Base-by-base conservation (phyloP, 2,797 vertebrate genomes). In the Mastacembelus armatus region DNA sequence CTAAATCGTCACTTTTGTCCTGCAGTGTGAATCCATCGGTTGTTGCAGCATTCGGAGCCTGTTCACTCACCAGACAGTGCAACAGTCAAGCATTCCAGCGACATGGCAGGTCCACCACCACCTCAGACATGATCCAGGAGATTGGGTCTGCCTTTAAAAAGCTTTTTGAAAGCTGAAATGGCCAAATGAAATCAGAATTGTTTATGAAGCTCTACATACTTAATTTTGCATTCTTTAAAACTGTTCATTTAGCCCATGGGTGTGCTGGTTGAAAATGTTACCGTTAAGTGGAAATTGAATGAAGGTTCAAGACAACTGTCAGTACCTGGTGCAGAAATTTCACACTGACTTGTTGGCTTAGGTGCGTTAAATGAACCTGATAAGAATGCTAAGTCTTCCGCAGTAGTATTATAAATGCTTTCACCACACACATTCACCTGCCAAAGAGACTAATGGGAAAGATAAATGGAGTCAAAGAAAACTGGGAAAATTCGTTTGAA, bases 71-170 rank as follows among this genome's bases (percentile, higher is more conserved):
- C 0, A 92, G 97, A 71, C 96, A 98, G 80, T 97, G 95, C 72
- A 98, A 96, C 93, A 93, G 80, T 66, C 97, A 98, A 84, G 98
- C 97, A 64, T 99, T 99, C 83, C 94, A 96, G 80, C 95, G 89
- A 80, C 90, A 95, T 0, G 95, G 96, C 81, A 95, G 98, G 24
- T 94, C 97, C 75, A 97, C 95, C 87, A 98, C 96, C 70, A 95
- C 98, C 58, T 93, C 95, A 0, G 96, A 99, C 90, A 99, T 99
- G 97, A 94, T 99, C 80, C 90, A 94, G 50, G 96, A 99, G 92
- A 93, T 99, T 4, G 94, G 97, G 57, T 83, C 93, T 0, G 96
- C 96, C 67, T 99, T 99, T 91, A 95, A 75, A 84, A 96, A 93
- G 83, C 94, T 98, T 32, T 98, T 98, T 71, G 96, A 98, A 88